phyloP scores from a whole-genome alignment of 2,113 vertebrate genomes.

The Laticauda colubrina region DNA sequence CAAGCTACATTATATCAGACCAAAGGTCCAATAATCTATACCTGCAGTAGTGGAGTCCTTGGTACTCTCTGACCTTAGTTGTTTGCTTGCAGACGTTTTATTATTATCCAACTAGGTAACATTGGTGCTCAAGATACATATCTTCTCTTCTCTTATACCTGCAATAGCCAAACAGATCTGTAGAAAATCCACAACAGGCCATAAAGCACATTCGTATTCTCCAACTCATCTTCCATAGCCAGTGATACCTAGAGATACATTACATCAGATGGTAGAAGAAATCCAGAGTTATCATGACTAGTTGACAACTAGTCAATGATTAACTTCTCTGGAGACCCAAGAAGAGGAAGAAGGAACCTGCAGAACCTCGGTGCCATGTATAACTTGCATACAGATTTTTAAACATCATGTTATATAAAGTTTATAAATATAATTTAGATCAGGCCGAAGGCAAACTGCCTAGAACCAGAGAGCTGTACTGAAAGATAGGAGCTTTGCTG shows the following conservation, averaged over 20 bases:
- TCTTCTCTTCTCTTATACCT: neutral
- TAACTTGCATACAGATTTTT: neutral
- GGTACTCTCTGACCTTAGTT: neutral
- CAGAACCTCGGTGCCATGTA: neutral
- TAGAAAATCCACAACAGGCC: neutral
- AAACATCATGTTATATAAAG: neutral
- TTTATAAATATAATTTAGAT: neutral
- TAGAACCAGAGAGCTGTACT: neutral
- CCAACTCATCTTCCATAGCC: neutral
- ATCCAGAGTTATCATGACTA: neutral
- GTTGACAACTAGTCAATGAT: neutral
- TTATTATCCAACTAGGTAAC: neutral
- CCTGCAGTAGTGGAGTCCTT: neutral
- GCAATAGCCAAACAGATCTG: neutral
- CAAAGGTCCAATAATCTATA: neutral
- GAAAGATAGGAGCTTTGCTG: neutral
- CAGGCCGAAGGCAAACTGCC: neutral
- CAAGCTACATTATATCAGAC: neutral
- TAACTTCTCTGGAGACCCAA: neutral
- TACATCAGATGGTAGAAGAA: neutral
- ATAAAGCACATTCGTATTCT: neutral
- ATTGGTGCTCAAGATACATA: neutral
- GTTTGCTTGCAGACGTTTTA: neutral
- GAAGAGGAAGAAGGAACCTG: neutral
- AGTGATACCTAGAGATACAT: neutral